Conservation (phyloP, 2,113 vertebrate species). For the Natator depressus region DNA sequence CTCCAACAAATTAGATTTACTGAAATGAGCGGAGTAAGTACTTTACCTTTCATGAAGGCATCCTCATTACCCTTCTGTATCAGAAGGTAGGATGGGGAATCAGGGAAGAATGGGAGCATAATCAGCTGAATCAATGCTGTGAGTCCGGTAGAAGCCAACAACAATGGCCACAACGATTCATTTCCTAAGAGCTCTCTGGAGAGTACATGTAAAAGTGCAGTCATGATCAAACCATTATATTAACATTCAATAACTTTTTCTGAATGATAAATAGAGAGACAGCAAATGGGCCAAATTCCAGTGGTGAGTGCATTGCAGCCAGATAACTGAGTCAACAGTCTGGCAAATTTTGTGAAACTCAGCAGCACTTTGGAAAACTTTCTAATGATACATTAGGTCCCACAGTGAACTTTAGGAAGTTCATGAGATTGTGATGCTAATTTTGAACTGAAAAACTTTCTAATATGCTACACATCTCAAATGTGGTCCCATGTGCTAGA, state of each 20-base stretch:
- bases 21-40: slow-evolving; percentile 23
- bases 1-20: neutral
- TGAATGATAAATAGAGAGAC: neutral
- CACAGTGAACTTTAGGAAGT: slow-evolving; percentile 13
- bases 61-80: slow-evolving; percentile 85
- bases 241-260: neutral
- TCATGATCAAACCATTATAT: slow-evolving; percentile 12
- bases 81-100: slow-evolving; percentile 81
- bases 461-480: neutral
- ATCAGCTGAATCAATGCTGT: slow-evolving; percentile 82
- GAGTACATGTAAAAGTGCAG: slow-evolving; percentile 37
- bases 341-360: neutral
- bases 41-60: slow-evolving; percentile 80
- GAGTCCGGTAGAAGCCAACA: slow-evolving; percentile 77
- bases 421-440: neutral
- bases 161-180: slow-evolving; percentile 87
- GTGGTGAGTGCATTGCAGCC: neutral
- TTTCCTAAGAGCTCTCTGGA: slow-evolving; percentile 87
- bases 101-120: slow-evolving; percentile 78
- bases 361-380: slow-evolving; percentile 1
- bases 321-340: neutral
- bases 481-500: neutral
- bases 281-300: neutral
- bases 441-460: neutral
- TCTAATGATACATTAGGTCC: slow-evolving; percentile 1